Evolutionary conservation across 2,888 invertebrate species (phyloP).

Genomic region (Drosophila mettleri): DNA sequence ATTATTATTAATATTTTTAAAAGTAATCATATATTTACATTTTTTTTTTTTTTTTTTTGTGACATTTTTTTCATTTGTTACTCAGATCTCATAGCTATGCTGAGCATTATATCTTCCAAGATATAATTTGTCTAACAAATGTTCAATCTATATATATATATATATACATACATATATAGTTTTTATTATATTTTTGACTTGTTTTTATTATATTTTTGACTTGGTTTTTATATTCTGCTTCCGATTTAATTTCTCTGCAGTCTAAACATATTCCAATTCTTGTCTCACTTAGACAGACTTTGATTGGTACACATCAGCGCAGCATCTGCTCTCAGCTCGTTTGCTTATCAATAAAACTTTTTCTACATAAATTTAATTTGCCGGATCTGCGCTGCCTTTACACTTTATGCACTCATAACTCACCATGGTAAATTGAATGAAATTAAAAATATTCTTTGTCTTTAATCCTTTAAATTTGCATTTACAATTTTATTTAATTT

Average conservation of each 20-base stretch:
- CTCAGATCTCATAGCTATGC: too few relatives aligned
- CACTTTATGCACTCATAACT: constrained; percentile 13
- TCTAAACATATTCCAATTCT: not conserved
- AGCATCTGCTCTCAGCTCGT: not conserved
- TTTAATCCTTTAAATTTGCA: not conserved
- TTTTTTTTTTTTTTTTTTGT: too few relatives aligned
- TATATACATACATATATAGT: too few relatives aligned
- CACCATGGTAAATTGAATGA: constrained; percentile 27
- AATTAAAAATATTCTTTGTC: not conserved
- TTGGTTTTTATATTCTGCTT: not conserved
- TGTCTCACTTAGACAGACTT: constrained; percentile 2
- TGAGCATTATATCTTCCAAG: too few relatives aligned
- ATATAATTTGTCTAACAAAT: too few relatives aligned
- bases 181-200: too few relatives aligned
- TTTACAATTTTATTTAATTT: not conserved
- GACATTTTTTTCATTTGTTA: too few relatives aligned
- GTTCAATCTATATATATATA: too few relatives aligned
- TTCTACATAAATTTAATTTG: constrained; percentile 1
- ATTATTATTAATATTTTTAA: too few relatives aligned
- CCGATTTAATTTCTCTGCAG: not conserved
- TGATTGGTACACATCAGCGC: constrained; percentile 71
- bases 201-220: not conserved
- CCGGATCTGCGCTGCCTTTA: constrained; percentile 12
- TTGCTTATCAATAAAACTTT: constrained; percentile 60
- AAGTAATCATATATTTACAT: too few relatives aligned